Conservation (phyloP, 2,797 vertebrate species). For the Onychomys leucogaster region DNA sequence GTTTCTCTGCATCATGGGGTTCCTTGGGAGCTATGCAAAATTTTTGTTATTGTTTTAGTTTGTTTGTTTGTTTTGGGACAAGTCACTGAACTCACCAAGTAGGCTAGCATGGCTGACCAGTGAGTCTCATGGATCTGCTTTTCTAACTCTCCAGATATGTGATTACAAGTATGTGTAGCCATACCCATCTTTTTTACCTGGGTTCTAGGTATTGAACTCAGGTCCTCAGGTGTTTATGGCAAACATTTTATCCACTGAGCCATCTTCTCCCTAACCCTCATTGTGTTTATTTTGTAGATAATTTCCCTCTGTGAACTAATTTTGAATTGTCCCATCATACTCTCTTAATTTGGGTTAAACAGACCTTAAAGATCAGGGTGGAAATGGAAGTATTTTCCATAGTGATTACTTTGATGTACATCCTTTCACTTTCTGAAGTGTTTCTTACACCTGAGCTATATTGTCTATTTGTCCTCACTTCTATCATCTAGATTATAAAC, state of each 20-base stretch:
- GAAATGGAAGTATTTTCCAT: not conserved
- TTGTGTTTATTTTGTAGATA: not conserved
- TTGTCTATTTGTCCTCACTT: conserved; percentile 38
- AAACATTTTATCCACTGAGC: not conserved
- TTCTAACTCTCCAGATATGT: not conserved
- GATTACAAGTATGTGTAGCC: not conserved
- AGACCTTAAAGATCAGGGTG: not conserved
- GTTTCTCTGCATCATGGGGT: not conserved
- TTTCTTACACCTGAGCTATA: not conserved
- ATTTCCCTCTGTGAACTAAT: conserved; percentile 26
- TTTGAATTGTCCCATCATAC: conserved; percentile 23
- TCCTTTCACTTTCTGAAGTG: not conserved
- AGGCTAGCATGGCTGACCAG: not conserved
- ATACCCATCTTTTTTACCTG: not conserved
- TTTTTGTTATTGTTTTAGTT: not conserved
- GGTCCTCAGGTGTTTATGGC: not conserved
- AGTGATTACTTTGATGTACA: not conserved
- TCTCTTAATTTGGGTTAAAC: conserved; percentile 21
- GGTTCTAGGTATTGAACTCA: not conserved
- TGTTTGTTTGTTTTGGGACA: not conserved
- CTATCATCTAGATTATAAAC: conserved; percentile 58
- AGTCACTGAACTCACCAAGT: not conserved
- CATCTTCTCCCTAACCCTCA: not conserved
- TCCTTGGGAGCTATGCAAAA: too few species aligned
- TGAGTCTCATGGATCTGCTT: not conserved